Evolutionary conservation across 2,797 vertebrate species (phyloP).

Genomic region (Microcaecilia unicolor): DNA sequence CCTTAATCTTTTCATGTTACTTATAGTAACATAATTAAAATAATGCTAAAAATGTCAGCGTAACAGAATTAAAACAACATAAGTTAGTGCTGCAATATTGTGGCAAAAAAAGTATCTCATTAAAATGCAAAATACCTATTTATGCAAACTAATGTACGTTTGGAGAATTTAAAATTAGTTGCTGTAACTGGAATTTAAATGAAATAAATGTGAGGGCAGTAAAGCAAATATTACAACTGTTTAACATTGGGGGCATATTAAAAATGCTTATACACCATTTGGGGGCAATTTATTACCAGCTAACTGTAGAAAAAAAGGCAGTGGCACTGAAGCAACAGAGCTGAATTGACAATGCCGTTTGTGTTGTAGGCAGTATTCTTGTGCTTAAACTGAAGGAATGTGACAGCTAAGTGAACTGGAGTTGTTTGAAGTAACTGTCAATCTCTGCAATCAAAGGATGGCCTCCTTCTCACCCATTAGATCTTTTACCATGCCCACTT

Average conservation of each 20-base stretch:
- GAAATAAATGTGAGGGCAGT: conserved; percentile 20
- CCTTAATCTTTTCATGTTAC: conserved; percentile 35
- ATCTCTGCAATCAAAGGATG: conserved; percentile 60
- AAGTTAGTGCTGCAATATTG: conserved; percentile 31
- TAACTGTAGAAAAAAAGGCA: conserved; percentile 24
- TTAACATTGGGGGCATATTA: conserved; percentile 41
- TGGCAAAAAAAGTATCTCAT: conserved; percentile 32
- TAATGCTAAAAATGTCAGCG: conserved; percentile 31
- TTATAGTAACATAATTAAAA: conserved; percentile 41
- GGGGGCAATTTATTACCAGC: conserved; percentile 58
- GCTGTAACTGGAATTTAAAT: conserved; percentile 27
- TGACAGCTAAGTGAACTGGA: conserved; percentile 50
- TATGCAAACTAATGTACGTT: conserved; percentile 32
- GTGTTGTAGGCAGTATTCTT: conserved; percentile 51
- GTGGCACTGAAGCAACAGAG: conserved; percentile 26
- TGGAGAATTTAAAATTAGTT: conserved; percentile 39
- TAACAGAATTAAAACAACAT: conserved; percentile 31
- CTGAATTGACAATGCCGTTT: conserved; percentile 55
- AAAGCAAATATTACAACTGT: conserved; percentile 31
- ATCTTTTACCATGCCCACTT: conserved; percentile 58
- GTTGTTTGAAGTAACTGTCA: conserved; percentile 71
- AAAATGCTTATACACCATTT: conserved; percentile 63
- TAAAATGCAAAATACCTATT: conserved; percentile 42
- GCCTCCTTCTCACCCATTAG: conserved; percentile 65
- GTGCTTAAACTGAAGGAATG: conserved; percentile 73